Evolutionary conservation across 92 coral and sea anemone genomes (phyloP), one percentile per base, ranked within the genome.

Genomic region (Muricea muricata): DNA sequence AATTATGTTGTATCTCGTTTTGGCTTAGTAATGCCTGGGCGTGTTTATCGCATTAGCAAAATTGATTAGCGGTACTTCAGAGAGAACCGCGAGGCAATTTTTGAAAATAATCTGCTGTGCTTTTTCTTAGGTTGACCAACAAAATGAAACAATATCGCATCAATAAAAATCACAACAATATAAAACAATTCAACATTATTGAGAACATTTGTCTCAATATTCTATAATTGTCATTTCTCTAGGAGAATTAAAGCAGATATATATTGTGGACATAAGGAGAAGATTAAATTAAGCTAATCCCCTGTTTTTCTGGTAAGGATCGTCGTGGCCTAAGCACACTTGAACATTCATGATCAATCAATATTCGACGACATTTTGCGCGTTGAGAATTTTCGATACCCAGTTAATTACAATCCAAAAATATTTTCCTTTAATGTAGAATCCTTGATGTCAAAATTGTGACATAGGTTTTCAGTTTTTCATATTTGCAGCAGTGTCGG

Each of bases 61-160:
- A 57, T 78, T 78, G 83, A 78, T 78, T 78, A 78, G 83, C 83
- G 83, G 83, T 35, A 78, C 83, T 56, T 78, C 83, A 76, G 65
- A 78, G 70, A 58, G 70, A 63, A 63, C 46, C 70, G 21, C n/a
- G 48, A 57, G 52, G 34, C 33, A 76, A 76, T 52, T 10, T 52
- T 9, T 6, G 4, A 25, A 12, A 29, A 74, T 4, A 20, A 1
- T 57, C 0, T 0, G 8, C 20, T 8, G 7, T 23, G 0, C 26
- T 7, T 32, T 31, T 37, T 30, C 20, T 7, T 9, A 37, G 77
- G n/a, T 35, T 0, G 77, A 70, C 12, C 13, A 20, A 7, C 5
- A 57, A 21, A 24, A 57, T 20, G 29, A 57, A 20, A 57, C 65
- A 63, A 28, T 52, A 52, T 52, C 20, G 9, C 20, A 31, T 10